A percentile compares a stretch with the other conserved stretches of the same genome.
These are phyloP conservation scores for Synanceia verrucosa DNA, from an alignment of 2,797 vertebrate genomes.

Conservation along the genomic window DNA sequence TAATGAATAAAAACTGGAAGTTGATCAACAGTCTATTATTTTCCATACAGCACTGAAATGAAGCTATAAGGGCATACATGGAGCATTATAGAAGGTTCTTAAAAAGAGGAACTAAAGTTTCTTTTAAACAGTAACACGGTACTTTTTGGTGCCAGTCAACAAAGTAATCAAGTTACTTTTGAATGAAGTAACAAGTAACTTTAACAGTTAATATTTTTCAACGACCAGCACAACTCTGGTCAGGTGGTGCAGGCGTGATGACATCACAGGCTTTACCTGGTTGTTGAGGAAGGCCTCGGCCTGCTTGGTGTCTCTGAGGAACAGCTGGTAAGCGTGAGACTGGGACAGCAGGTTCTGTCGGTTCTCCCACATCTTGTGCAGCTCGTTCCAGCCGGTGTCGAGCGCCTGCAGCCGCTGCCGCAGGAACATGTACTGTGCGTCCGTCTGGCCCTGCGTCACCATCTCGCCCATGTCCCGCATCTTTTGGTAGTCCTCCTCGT, in stretches of 20 bases:
- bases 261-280: constrained; percentile 77
- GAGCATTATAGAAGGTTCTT: too few relatives aligned
- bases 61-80: too few relatives aligned
- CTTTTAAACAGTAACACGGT: too few relatives aligned
- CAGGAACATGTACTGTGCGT: constrained; percentile 98
- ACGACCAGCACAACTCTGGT: not conserved
- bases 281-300: constrained; percentile 87
- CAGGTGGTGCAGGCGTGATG: not conserved
- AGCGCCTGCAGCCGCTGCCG: constrained; percentile 95
- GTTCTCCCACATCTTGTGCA: constrained; percentile 99
- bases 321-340: constrained; percentile 96
- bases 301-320: constrained; percentile 93
- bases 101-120: too few relatives aligned
- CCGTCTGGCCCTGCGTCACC: constrained; percentile 97
- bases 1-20: too few relatives aligned
- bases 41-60: too few relatives aligned
- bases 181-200: too few relatives aligned
- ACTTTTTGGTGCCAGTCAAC: too few relatives aligned
- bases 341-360: constrained; percentile 95
- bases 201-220: too few relatives aligned
- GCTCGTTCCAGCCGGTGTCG: constrained; percentile 98
- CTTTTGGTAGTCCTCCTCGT: constrained; percentile 98
- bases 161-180: too few relatives aligned
- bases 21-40: too few relatives aligned
- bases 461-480: constrained; percentile 99